These are phyloP conservation scores for Cephus pygmeus DNA, from an alignment of 2,888 invertebrate genomes.

Conservation along the genomic window DNA sequence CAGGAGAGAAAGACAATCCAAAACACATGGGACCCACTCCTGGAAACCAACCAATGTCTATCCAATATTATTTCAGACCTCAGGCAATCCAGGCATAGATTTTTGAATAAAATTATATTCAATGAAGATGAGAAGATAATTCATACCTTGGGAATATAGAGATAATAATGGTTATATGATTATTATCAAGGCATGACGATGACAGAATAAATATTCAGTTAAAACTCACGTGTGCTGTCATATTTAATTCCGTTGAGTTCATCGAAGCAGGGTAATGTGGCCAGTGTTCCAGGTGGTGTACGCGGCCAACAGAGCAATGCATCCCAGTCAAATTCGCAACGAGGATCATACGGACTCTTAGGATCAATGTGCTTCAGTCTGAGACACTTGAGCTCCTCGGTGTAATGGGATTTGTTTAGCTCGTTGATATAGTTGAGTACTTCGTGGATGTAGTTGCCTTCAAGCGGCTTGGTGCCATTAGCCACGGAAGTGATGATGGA, in stretches of 20 bases:
- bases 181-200: too few species aligned
- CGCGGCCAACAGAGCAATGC: slow-evolving; percentile 86
- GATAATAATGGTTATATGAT: neutral
- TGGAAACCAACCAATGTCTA: neutral
- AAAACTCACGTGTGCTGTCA: slow-evolving; percentile 84
- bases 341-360: slow-evolving; percentile 26
- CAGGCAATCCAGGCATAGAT: neutral
- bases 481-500: neutral
- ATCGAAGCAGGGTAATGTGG: slow-evolving; percentile 81
- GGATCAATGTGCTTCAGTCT: slow-evolving; percentile 24
- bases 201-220: slow-evolving; percentile 4
- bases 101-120: neutral
- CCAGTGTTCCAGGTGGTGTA: slow-evolving; percentile 76
- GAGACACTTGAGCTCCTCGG: slow-evolving; percentile 43
- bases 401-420: slow-evolving; percentile 42
- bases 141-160: neutral
- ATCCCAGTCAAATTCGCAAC: slow-evolving; percentile 80
- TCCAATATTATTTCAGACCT: neutral
- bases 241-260: slow-evolving; percentile 83
- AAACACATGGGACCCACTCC: neutral
- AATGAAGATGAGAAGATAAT: neutral
- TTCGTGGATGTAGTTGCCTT: slow-evolving; percentile 45
- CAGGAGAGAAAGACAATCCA: neutral
- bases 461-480: slow-evolving; percentile 34
- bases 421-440: slow-evolving; percentile 47